Evolutionary conservation across 2,888 invertebrate species (phyloP).

Genomic region (Leistus spinibarbis): DNA sequence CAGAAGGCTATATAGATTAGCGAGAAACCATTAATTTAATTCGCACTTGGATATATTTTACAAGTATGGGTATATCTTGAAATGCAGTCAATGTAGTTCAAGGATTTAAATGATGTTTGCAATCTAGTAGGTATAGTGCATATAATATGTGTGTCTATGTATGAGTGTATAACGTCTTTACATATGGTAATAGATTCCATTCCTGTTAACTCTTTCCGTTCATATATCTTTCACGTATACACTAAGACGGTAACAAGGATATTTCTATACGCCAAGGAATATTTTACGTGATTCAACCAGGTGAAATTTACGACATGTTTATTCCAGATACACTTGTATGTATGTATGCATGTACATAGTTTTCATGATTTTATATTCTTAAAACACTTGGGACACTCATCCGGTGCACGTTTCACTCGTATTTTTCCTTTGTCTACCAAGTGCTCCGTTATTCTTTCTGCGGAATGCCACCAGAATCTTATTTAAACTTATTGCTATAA

Average conservation of each 20-base stretch:
- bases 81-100: background rate
- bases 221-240: slow-evolving; percentile 8
- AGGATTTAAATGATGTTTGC: slow-evolving; percentile 2
- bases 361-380: background rate
- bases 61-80: background rate
- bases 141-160: background rate
- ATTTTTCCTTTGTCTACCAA: background rate
- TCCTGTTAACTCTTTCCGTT: slow-evolving; percentile 8
- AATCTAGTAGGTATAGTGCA: background rate
- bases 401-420: background rate
- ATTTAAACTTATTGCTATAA: no score
- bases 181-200: slow-evolving; percentile 10
- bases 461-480: background rate
- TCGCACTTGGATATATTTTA: background rate
- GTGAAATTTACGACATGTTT: background rate
- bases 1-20: no score
- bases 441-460: background rate
- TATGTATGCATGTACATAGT: background rate
- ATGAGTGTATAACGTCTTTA: background rate
- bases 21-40: background rate
- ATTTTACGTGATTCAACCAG: background rate
- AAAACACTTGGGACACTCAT: background rate
- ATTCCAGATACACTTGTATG: background rate
- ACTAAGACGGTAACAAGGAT: background rate
- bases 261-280: slow-evolving; percentile 2